phyloP scores from a whole-genome alignment of 2,888 invertebrate species.

The Drosophila testacea region DNA sequence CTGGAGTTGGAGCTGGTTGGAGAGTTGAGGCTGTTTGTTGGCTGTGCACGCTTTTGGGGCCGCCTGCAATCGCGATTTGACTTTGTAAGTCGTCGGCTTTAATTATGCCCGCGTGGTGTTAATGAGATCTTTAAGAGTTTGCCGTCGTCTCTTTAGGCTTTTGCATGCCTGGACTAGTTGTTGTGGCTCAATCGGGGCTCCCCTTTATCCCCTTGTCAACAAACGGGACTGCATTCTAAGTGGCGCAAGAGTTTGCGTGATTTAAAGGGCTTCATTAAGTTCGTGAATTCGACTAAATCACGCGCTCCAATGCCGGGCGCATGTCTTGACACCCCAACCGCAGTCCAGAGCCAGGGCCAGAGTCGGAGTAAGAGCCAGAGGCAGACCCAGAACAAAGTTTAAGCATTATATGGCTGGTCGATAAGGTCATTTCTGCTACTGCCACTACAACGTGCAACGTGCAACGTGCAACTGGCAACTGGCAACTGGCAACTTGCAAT shows the following conservation, averaged over 20 bases:
- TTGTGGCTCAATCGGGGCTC: constrained; percentile 68
- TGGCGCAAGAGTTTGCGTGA: constrained; percentile 85
- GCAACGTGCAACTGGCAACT: constrained; percentile 19
- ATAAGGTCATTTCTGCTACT: constrained; percentile 43
- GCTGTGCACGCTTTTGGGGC: constrained; percentile 62
- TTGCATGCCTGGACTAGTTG: constrained; percentile 71
- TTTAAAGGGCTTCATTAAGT: constrained; percentile 86
- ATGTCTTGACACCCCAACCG: constrained; percentile 73
- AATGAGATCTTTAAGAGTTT: constrained; percentile 83
- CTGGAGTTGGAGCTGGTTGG: constrained; percentile 19
- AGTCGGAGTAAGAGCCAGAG: neutral
- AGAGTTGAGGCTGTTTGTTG: constrained; percentile 15
- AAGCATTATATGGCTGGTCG: constrained; percentile 57
- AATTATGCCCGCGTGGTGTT: constrained; percentile 84
- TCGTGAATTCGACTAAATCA: constrained; percentile 86
- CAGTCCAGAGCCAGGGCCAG: neutral
- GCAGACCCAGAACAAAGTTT: constrained; percentile 34
- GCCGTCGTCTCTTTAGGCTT: constrained; percentile 28
- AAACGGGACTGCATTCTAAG: constrained; percentile 58
- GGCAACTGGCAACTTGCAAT: constrained; percentile 13
- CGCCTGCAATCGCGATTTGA: constrained; percentile 79
- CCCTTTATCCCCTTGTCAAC: neutral
- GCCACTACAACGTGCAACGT: constrained; percentile 22
- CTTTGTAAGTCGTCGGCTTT: constrained; percentile 81
- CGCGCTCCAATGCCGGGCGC: constrained; percentile 81